phyloP scores from a whole-genome alignment of 2,888 invertebrate species.

The Drosophila dives region DNA sequence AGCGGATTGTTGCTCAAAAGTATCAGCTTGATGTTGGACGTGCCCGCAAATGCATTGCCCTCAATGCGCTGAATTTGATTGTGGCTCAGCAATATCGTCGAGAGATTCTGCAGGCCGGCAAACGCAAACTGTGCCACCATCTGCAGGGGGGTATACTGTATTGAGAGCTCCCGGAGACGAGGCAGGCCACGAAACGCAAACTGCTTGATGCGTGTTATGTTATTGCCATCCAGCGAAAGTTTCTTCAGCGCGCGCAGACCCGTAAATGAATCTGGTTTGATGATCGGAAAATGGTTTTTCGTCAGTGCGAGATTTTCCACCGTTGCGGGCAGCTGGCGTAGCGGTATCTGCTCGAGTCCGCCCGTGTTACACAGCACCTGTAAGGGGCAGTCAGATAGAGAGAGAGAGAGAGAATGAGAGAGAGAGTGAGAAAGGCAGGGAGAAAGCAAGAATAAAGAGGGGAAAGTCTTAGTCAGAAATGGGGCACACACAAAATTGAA shows the following conservation, averaged over 20 bases:
- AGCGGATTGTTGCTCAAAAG: conserved; percentile 94
- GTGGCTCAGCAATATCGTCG: conserved; percentile 89
- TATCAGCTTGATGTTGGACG: conserved; percentile 92
- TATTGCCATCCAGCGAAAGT: conserved; percentile 94
- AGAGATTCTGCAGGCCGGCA: conserved; percentile 92
- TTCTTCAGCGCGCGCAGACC: conserved; percentile 92
- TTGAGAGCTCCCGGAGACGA: conserved; percentile 91
- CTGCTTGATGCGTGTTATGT: conserved; percentile 92
- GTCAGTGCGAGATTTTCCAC: conserved; percentile 94
- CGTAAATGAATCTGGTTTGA: conserved; percentile 93
- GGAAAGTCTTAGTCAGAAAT: conserved; percentile 1
- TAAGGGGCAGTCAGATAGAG: conserved; percentile 66
- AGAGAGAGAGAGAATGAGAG: neutral
- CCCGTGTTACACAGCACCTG: conserved; percentile 96
- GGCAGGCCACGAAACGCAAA: conserved; percentile 94
- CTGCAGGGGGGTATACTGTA: conserved; percentile 93
- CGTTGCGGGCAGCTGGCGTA: conserved; percentile 89
- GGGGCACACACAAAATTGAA: conserved; percentile 75
- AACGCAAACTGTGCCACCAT: conserved; percentile 94
- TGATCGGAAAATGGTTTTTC: conserved; percentile 92
- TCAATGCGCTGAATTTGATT: conserved; percentile 90
- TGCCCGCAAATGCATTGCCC: conserved; percentile 94
- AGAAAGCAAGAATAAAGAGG: conserved; percentile 4
- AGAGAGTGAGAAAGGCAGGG: conserved; percentile 48
- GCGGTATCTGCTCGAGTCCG: conserved; percentile 91